Evolutionary conservation across 2,113 vertebrate genomes (phyloP).

Genomic region (Promerops cafer): DNA sequence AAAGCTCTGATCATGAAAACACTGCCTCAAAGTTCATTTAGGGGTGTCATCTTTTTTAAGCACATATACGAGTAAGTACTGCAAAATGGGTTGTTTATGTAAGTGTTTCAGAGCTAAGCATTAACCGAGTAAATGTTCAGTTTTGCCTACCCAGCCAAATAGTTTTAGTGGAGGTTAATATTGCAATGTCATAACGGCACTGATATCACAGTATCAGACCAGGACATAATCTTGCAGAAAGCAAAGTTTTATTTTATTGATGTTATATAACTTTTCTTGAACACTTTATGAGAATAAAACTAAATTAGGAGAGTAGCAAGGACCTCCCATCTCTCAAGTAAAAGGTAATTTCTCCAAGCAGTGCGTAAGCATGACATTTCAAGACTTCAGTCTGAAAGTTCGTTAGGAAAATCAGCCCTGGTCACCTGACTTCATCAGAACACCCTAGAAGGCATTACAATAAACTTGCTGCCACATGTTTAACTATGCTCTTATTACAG

Average conservation of each 20-base stretch:
- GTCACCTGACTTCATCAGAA: neutral
- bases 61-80: neutral
- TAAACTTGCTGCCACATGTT: neutral
- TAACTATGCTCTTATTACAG: constrained; percentile 21
- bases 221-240: neutral
- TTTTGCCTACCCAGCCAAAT: neutral
- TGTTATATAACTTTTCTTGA: neutral
- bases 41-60: neutral
- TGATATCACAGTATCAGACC: neutral
- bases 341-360: neutral
- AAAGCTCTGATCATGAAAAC: neutral
- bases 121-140: neutral
- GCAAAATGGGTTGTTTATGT: neutral
- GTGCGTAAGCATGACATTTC: neutral
- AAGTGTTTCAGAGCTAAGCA: neutral
- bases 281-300: neutral
- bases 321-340: neutral
- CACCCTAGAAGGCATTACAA: constrained; percentile 13
- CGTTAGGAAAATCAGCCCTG: neutral
- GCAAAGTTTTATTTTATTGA: neutral
- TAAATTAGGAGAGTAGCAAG: neutral
- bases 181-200: neutral
- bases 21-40: neutral
- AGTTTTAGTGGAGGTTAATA: neutral
- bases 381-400: neutral